Evolutionary conservation across 2,888 invertebrate genomes (phyloP).

Genomic region (Steromphala cineraria): DNA sequence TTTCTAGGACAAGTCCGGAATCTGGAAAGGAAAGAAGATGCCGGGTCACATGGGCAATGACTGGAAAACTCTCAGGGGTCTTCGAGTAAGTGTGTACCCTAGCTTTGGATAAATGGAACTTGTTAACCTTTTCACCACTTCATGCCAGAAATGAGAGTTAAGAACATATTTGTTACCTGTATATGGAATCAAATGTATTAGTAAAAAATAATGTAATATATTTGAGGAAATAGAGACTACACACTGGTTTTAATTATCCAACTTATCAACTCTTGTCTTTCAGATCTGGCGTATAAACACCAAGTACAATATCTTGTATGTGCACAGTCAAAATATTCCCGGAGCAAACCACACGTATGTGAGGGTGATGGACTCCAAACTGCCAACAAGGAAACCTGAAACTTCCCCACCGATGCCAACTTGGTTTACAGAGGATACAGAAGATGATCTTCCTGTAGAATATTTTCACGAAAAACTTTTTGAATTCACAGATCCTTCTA

Average conservation of each 20-base stretch:
- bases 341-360: slow-evolving; percentile 84
- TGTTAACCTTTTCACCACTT: too few species aligned
- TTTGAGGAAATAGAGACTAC: too few species aligned
- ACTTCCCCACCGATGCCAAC: slow-evolving; percentile 88
- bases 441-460: slow-evolving; percentile 82
- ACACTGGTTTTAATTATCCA: too few species aligned
- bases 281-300: slow-evolving; percentile 94
- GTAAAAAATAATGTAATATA: too few species aligned
- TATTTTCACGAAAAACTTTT: slow-evolving; percentile 86
- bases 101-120: neutral
- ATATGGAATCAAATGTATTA: too few species aligned
- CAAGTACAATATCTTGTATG: slow-evolving; percentile 94
- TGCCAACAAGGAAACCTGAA: slow-evolving; percentile 76
- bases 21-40: slow-evolving; percentile 96
- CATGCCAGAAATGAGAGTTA: too few species aligned
- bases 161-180: too few species aligned
- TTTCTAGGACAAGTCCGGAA: slow-evolving; percentile 83
- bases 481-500: slow-evolving; percentile 78
- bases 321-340: slow-evolving; percentile 87
- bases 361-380: slow-evolving; percentile 86
- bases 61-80: slow-evolving; percentile 76
- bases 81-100: slow-evolving; percentile 77
- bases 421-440: slow-evolving; percentile 79
- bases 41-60: slow-evolving; percentile 97
- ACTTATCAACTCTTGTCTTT: neutral